Percentiles rank a stretch among this genome's conserved stretches.
phyloP scores from a whole-genome alignment of 2,888 invertebrate species.

The Xestia rhomboidea region DNA sequence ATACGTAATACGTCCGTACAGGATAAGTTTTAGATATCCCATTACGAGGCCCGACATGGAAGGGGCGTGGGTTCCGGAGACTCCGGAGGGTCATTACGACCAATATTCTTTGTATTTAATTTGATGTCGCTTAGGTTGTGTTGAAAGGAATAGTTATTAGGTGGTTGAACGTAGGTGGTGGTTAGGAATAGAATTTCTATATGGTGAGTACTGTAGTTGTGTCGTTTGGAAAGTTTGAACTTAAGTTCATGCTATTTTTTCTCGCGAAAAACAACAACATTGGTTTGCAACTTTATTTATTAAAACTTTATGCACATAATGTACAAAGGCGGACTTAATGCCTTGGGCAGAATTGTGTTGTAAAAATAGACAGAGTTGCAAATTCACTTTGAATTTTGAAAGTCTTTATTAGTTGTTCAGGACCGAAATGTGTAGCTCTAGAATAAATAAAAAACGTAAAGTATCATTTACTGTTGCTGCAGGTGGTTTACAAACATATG shows the following conservation, averaged over 20 bases:
- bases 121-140: conserved; percentile 40
- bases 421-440: neutral
- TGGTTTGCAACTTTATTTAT: neutral
- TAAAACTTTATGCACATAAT: too few species aligned
- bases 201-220: neutral
- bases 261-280: neutral
- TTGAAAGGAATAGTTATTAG: conserved; percentile 48
- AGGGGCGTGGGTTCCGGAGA: conserved; percentile 73
- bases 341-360: too few species aligned
- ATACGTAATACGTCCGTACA: conserved; percentile 51
- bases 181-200: neutral
- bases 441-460: neutral
- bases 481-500: too few species aligned
- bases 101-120: conserved; percentile 69
- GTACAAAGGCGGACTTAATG: too few species aligned
- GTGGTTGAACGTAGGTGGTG: conserved; percentile 18
- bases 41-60: conserved; percentile 78
- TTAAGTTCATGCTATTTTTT: neutral
- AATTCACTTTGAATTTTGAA: neutral
- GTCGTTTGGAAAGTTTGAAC: neutral
- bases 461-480: neutral
- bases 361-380: neutral
- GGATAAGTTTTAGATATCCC: conserved; percentile 69
- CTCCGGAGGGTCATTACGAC: conserved; percentile 67
- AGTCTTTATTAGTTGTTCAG: neutral